A percentile compares a stretch with the other conserved stretches of the same genome.
Conservation (phyloP, 2,888 invertebrate genomes). For the Sesamia inferens region DNA sequence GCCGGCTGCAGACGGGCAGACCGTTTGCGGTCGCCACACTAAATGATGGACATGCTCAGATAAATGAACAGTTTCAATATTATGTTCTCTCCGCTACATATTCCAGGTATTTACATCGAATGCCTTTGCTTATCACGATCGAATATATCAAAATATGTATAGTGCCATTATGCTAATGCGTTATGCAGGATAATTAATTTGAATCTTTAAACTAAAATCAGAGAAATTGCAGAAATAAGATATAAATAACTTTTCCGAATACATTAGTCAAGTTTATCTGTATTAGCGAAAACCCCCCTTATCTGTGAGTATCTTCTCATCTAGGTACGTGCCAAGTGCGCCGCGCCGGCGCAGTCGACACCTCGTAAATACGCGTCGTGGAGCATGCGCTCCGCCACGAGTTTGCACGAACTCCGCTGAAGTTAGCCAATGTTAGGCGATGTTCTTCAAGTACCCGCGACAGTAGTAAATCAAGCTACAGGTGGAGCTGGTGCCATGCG, state of each 20-base stretch:
- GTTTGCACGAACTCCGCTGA: constrained; percentile 47
- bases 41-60: constrained; percentile 40
- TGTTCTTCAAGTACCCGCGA: constrained; percentile 36
- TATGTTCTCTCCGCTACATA: constrained; percentile 22
- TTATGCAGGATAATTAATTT: constrained; percentile 1
- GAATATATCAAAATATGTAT: not conserved
- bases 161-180: not conserved
- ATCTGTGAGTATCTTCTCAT: constrained; percentile 47
- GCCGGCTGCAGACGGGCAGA: constrained; percentile 4
- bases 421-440: constrained; percentile 28
- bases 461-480: constrained; percentile 54
- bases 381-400: constrained; percentile 45
- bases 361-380: constrained; percentile 59
- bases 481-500: constrained; percentile 41
- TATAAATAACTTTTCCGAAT: constrained; percentile 21
- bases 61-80: constrained; percentile 27
- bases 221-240: constrained; percentile 20
- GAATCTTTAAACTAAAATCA: constrained; percentile 11
- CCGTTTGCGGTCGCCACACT: constrained; percentile 48
- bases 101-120: not conserved
- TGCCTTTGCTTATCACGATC: not conserved
- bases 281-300: constrained; percentile 42
- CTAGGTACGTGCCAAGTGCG: constrained; percentile 44
- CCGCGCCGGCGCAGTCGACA: constrained; percentile 46
- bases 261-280: constrained; percentile 45